Evolutionary conservation across 37 sponge, comb jelly and placozoan species (phyloP).

Genomic region (Eunapius fragilis): DNA sequence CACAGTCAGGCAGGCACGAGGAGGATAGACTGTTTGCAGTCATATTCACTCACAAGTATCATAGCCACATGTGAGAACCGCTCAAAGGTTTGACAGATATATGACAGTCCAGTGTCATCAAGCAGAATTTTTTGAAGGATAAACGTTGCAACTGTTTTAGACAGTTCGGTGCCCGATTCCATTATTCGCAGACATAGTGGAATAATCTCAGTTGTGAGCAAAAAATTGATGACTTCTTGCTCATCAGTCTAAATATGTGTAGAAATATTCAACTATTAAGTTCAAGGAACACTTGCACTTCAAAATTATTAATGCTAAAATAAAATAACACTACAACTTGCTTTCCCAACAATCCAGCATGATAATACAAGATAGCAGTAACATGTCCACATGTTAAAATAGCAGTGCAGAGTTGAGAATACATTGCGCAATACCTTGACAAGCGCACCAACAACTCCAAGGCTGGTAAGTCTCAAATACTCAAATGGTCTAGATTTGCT

Average conservation of each 20-base stretch:
- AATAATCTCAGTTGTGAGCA: conserved; percentile 96
- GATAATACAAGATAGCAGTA: no score
- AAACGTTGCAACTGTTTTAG: conserved; percentile 97
- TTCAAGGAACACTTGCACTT: no score
- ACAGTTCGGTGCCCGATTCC: conserved; percentile 96
- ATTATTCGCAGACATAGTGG: conserved; percentile 96
- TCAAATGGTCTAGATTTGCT: conserved; percentile 94
- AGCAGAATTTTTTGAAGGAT: conserved; percentile 97
- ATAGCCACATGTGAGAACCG: conserved; percentile 95
- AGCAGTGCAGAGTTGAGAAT: no score
- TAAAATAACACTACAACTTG: neutral
- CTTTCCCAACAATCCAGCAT: neutral
- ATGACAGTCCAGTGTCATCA: conserved; percentile 94
- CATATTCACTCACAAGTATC: conserved; percentile 67
- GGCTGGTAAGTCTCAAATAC: conserved; percentile 93
- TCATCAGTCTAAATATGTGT: conserved; percentile 83
- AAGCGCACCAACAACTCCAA: conserved; percentile 97
- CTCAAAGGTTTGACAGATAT: conserved; percentile 98
- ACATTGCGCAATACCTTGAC: conserved; percentile 89
- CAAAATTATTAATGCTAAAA: no score
- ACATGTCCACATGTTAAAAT: no score
- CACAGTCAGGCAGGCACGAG: no score
- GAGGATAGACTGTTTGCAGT: no score
- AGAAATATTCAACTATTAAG: neutral
- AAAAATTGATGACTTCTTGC: conserved; percentile 95